Base-by-base conservation (phyloP, 2,113 vertebrate species). In the Macaca mulatta region DNA sequence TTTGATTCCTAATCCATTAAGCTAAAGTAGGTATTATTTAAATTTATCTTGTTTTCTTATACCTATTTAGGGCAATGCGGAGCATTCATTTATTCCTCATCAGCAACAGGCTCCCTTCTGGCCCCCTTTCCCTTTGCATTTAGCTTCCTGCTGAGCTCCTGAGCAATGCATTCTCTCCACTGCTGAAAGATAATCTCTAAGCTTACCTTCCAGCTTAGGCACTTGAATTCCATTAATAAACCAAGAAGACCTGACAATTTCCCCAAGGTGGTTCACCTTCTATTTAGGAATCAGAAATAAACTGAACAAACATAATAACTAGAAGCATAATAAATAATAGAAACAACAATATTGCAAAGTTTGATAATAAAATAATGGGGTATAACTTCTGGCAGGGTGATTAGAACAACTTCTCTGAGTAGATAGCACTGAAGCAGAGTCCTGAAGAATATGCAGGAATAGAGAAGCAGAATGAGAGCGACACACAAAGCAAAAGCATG, bases 271-370 rank as follows among this genome's bases (percentile, higher is more conserved):
- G 18, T 52, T 85, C 52, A 43, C 59, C 86, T 82, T 93, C 40
- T 64, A 90, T 48, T 40, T 30, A n/a, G n/a, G 35, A 75, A 88
- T 75, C 27, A 69, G n/a, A 97, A 88, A 55, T 79, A 20, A 57
- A 72, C 4, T 72, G 35, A 91, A 48, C 22, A 69, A 83, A 83
- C 91, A 72, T 5, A 89, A 11, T 52, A 61, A 38, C 27, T 48
- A 27, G 4, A 67, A 27, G 40, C 32, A 1, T 77, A 12, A 32
- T 14, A 86, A 18, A 11, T 77, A 61, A 17, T 4, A 20, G 25
- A 80, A 59, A 61, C 22, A 79, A n/a, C 12, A n/a, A 61, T 55
- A 74, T 83, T 40, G 18, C 35, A 14, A 77, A 90, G 22, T 9
- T 23, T 2, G 79, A 30, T 59, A 78, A 72, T 20, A n/a, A 86